phyloP scores from a whole-genome alignment of 2,113 vertebrate genomes.

The Grallaria varia region DNA sequence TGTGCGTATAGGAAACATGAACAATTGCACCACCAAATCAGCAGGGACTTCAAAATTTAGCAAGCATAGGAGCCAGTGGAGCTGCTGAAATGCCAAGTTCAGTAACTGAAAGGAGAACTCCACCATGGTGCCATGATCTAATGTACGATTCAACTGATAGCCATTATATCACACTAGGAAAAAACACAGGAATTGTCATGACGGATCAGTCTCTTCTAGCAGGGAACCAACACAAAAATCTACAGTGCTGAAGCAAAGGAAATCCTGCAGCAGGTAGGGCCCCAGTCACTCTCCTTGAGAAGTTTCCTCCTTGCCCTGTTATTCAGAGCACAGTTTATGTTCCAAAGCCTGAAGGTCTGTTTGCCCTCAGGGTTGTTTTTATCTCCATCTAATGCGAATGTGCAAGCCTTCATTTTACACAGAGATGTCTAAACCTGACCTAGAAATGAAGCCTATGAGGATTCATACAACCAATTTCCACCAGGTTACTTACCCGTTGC shows the following conservation, averaged over 20 bases:
- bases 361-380: not conserved
- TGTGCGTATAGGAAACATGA: not conserved
- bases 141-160: not conserved
- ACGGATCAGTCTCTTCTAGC: not conserved
- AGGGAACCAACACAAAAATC: not conserved
- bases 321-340: not conserved
- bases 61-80: not conserved
- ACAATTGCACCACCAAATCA: constrained; percentile 18
- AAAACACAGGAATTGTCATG: not conserved
- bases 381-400: not conserved
- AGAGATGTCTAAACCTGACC: not conserved
- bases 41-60: not conserved
- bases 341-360: not conserved
- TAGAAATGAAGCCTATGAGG: not conserved
- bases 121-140: not conserved
- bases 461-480: not conserved
- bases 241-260: not conserved
- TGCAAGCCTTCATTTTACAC: not conserved
- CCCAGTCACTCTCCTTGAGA: rapidly evolving
- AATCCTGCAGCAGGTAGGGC: not conserved
- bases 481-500: not conserved
- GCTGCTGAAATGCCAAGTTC: not conserved
- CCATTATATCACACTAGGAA: not conserved
- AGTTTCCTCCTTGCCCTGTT: not conserved
- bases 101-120: not conserved